Conservation (phyloP, 2,113 vertebrate genomes). For the Odontophorus gujanensis region DNA sequence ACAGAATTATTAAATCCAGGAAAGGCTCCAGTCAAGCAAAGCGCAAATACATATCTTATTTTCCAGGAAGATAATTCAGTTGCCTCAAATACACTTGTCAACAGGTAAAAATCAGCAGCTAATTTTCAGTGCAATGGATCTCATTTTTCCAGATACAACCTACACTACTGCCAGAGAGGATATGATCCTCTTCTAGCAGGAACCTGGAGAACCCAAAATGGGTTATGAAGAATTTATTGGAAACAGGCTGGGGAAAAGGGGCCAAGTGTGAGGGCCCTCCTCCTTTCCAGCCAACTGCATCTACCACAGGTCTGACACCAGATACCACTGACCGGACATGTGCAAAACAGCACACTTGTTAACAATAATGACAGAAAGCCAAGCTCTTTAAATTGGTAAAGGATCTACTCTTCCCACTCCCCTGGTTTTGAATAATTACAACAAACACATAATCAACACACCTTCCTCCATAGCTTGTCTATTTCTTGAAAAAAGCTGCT, state of each 20-base stretch:
- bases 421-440: not conserved
- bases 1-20: not conserved
- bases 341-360: not conserved
- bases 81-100: not conserved
- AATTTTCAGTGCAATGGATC: not conserved
- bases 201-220: not conserved
- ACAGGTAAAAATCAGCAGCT: not conserved
- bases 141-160: not conserved
- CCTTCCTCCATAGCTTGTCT: not conserved
- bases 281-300: not conserved
- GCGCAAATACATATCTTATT: not conserved
- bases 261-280: not conserved
- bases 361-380: not conserved
- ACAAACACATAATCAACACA: accelerated
- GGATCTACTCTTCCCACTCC: not conserved
- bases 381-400: not conserved
- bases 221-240: not conserved
- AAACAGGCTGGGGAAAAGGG: not conserved
- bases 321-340: not conserved
- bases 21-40: not conserved
- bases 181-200: not conserved
- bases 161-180: not conserved
- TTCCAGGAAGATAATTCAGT: not conserved
- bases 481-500: not conserved
- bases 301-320: not conserved